A percentile compares a stretch with the other conserved stretches of the same genome.
Conservation (phyloP, 2,797 vertebrate species). For the Galagoides demidoff region DNA sequence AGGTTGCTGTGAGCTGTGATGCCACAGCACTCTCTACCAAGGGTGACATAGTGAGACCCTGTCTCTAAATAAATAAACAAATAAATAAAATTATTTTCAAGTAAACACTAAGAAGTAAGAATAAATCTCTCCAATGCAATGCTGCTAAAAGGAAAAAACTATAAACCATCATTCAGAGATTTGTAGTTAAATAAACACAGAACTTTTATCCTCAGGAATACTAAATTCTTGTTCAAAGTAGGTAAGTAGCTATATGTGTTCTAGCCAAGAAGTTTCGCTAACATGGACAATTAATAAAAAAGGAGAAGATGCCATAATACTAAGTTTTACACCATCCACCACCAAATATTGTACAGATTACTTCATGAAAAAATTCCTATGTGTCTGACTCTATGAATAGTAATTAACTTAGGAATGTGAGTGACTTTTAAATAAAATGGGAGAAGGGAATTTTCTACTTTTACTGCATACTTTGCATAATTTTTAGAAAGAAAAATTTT, state of each 20-base stretch:
- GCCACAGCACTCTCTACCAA: too few species aligned
- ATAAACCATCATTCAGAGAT: background rate
- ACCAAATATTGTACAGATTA: background rate
- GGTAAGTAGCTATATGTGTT: background rate
- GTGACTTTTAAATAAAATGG: background rate
- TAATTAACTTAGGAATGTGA: background rate
- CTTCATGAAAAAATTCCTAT: background rate
- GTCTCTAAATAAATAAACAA: too few species aligned
- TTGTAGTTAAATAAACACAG: background rate
- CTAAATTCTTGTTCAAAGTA: background rate
- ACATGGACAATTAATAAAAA: background rate
- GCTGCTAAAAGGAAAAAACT: background rate
- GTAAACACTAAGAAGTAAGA: background rate
- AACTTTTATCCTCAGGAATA: background rate
- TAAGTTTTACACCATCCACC: background rate
- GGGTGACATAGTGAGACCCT: too few species aligned
- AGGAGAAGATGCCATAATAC: background rate
- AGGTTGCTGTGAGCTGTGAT: too few species aligned
- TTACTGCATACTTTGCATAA: background rate
- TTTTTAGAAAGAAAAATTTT: background rate
- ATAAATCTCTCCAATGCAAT: background rate
- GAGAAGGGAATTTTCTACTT: background rate
- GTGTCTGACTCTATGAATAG: background rate
- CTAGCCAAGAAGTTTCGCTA: background rate
- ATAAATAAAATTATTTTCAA: background rate